Evolutionary conservation across 1,140 invertebrate genomes (phyloP).

Genomic region (Bombus polaris): DNA sequence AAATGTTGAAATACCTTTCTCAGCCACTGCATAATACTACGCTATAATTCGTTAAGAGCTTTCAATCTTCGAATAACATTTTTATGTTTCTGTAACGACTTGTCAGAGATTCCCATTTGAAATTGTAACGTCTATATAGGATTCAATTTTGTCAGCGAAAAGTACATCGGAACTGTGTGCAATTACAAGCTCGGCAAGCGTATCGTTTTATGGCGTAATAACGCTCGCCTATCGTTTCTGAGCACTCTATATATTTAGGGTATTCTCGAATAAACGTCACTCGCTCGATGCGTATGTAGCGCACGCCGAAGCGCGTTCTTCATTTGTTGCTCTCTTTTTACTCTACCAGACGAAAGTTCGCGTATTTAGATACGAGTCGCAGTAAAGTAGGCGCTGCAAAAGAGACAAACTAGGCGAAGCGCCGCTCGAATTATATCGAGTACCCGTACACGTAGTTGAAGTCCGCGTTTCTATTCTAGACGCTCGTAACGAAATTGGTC

Average conservation of each 20-base stretch:
- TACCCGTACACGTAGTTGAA: slow-evolving; percentile 30
- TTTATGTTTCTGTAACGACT: too few relatives aligned
- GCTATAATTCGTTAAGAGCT: too few relatives aligned
- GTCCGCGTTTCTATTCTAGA: slow-evolving; percentile 42
- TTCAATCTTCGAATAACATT: too few relatives aligned
- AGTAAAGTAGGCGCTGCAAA: neutral
- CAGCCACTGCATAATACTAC: too few relatives aligned
- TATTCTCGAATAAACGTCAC: neutral
- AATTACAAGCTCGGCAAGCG: neutral
- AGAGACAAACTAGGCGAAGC: slow-evolving; percentile 10
- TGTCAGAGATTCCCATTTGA: neutral
- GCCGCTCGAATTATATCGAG: slow-evolving; percentile 10
- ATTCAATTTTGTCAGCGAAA: too few relatives aligned
- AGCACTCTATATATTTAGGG: neutral
- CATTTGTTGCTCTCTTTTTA: slow-evolving; percentile 3
- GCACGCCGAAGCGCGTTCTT: neutral
- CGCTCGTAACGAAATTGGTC: slow-evolving; percentile 37
- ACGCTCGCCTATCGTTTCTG: neutral
- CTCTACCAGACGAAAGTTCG: neutral
- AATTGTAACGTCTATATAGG: neutral
- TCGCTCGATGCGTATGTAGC: neutral
- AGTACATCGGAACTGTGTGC: neutral
- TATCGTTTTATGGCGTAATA: slow-evolving; percentile 1
- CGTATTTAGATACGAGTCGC: neutral
- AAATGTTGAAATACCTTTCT: too few relatives aligned